phyloP scores from a whole-genome alignment of 2,113 vertebrate species.

The Lampris megalopsis region DNA sequence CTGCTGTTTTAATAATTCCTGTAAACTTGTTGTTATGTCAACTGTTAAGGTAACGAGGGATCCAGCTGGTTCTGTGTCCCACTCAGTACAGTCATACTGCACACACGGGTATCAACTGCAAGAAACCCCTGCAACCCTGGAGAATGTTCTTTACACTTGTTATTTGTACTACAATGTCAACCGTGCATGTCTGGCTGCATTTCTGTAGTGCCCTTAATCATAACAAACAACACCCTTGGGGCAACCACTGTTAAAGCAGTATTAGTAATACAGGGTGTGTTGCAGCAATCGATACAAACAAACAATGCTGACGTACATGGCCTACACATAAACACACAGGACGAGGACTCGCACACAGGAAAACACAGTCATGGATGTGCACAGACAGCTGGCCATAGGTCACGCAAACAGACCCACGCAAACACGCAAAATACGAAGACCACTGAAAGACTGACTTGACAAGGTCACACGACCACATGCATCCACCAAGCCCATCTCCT shows the following conservation, averaged over 20 bases:
- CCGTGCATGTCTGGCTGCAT: too few relatives aligned
- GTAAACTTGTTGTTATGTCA: too few relatives aligned
- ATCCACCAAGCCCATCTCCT: constrained; percentile 35
- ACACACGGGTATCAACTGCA: not conserved
- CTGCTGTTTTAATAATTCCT: too few relatives aligned
- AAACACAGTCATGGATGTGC: not conserved
- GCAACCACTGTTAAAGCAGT: not conserved
- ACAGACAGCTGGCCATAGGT: not conserved
- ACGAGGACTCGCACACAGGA: not conserved
- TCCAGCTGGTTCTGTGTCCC: too few relatives aligned
- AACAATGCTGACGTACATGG: not conserved
- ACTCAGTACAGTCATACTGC: not conserved
- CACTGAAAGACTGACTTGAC: constrained; percentile 38
- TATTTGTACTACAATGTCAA: too few relatives aligned
- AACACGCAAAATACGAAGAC: not conserved
- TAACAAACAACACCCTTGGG: too few relatives aligned
- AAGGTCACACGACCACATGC: constrained; percentile 27
- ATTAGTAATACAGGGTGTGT: constrained; percentile 2
- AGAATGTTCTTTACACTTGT: too few relatives aligned
- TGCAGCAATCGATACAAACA: not conserved
- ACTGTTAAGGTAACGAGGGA: too few relatives aligned
- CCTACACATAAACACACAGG: not conserved
- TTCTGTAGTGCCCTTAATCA: not conserved
- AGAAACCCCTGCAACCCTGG: too few relatives aligned
- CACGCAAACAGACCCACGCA: not conserved